These are phyloP conservation scores for Paraescarpia echinospica DNA, from an alignment of 1,140 invertebrate species.

Conservation along the genomic window DNA sequence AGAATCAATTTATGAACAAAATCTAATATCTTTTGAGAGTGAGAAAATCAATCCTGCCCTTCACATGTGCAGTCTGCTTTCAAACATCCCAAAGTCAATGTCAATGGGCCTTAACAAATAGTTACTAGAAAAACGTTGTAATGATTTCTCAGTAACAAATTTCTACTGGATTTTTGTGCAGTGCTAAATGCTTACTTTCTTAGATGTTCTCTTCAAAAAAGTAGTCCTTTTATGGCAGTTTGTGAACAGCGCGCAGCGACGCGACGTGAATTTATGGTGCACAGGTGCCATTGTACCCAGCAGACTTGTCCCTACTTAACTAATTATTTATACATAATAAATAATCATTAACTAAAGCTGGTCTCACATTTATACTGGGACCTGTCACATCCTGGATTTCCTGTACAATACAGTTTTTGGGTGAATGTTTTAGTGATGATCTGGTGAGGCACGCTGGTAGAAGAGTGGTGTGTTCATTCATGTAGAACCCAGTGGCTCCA, in stretches of 20 bases:
- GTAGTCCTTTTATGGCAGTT: no score
- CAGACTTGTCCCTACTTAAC: no score
- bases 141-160: background rate
- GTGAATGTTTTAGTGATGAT: no score
- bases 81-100: background rate
- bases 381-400: no score
- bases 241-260: background rate
- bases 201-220: no score
- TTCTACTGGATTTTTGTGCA: background rate
- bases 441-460: no score
- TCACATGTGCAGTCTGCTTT: background rate
- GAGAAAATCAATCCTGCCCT: background rate
- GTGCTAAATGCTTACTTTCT: background rate
- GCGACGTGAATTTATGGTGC: background rate
- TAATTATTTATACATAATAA: no score
- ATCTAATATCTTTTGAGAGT: background rate
- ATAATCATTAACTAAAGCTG: background rate
- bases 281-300: background rate
- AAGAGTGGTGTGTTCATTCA: no score
- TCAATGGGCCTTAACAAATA: background rate
- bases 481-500: no score
- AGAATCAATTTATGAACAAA: background rate
- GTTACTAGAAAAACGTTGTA: background rate
- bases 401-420: no score
- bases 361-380: background rate